A percentile compares a stretch with the other conserved stretches of the same genome.
phyloP scores from a whole-genome alignment of 2,113 vertebrate genomes.

The Tetrax tetrax region DNA sequence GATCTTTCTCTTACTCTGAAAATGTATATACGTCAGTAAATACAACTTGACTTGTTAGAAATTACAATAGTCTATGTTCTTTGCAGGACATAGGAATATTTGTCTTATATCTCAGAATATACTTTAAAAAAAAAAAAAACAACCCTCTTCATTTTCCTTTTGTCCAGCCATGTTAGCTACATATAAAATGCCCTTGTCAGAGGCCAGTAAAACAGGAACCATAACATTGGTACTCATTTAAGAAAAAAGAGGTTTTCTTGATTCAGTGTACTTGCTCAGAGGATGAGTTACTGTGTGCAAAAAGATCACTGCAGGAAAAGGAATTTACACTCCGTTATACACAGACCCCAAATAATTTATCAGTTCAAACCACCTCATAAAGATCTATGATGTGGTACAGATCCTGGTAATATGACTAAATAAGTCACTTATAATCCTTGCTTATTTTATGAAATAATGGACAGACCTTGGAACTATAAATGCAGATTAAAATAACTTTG shows the following conservation, averaged over 20 bases:
- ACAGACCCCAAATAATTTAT: background rate
- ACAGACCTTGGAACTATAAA: background rate
- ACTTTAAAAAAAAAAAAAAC: background rate
- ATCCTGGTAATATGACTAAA: slow-evolving; percentile 22
- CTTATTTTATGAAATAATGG: slow-evolving; percentile 39
- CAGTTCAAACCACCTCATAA: slow-evolving; percentile 19
- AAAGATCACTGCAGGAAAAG: background rate
- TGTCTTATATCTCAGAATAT: background rate
- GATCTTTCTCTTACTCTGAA: background rate
- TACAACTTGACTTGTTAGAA: background rate
- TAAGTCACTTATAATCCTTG: background rate
- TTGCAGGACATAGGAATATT: background rate
- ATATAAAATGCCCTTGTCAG: background rate
- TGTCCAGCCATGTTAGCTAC: background rate
- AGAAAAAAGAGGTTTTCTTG: background rate
- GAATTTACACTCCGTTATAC: background rate
- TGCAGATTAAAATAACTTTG: slow-evolving; percentile 36
- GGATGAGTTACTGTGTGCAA: background rate
- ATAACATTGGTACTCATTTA: background rate
- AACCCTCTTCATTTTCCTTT: background rate
- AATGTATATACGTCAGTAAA: background rate
- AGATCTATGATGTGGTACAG: slow-evolving; percentile 1
- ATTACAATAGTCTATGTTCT: background rate
- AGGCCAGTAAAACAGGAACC: background rate
- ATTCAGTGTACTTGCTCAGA: background rate